Conservation (phyloP, 2,113 vertebrate genomes). For the Tetrao urogallus region DNA sequence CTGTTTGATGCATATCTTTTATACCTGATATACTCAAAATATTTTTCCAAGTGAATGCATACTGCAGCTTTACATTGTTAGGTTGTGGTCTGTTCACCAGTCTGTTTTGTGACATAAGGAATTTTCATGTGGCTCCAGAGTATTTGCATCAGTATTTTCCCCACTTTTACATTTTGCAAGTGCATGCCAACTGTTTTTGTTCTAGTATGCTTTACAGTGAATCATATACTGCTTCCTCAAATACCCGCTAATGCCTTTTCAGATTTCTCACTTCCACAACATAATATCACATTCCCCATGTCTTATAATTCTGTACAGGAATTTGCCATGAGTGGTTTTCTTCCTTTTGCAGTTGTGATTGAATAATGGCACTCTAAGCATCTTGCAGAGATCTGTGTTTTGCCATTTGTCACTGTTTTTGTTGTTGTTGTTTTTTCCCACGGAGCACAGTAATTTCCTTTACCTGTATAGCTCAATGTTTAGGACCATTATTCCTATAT, state of each 20-base stretch:
- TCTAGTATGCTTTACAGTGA: neutral
- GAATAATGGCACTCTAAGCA: neutral
- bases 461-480: neutral
- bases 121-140: neutral
- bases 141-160: neutral
- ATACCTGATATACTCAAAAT: neutral
- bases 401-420: neutral
- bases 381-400: neutral
- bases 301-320: neutral
- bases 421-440: too few relatives aligned
- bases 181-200: neutral
- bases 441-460: neutral
- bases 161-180: neutral
- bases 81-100: neutral
- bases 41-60: neutral
- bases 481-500: neutral
- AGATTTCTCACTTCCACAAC: neutral
- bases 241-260: neutral
- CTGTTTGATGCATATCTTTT: neutral
- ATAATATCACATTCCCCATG: neutral
- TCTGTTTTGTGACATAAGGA: neutral
- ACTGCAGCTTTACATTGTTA: neutral
- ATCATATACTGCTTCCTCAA: neutral
- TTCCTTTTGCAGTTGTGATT: neutral
- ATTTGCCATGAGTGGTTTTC: neutral